Evolutionary conservation across 2,113 vertebrate genomes (phyloP).

Genomic region (Theristicus caerulescens): DNA sequence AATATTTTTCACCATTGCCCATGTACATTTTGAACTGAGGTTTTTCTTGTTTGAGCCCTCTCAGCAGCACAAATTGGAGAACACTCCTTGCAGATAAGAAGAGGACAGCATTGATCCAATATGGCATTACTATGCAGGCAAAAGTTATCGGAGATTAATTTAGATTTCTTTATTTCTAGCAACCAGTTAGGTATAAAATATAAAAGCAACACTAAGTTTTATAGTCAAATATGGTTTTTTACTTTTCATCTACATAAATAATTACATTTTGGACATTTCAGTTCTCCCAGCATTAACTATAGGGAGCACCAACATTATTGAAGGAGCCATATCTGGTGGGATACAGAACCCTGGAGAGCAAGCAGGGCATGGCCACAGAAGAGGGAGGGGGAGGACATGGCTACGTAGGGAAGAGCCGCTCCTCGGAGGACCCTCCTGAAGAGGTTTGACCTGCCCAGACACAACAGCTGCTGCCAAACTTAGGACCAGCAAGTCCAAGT

Average conservation of each 20-base stretch:
- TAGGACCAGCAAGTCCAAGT: not conserved
- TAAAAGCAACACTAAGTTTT: not conserved
- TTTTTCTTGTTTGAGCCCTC: not conserved
- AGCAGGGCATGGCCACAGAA: not conserved
- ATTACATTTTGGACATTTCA: not conserved
- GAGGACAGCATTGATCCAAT: not conserved
- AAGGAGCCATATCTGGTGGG: not conserved
- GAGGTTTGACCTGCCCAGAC: not conserved
- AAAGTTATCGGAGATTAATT: not conserved
- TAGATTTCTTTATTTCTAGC: not conserved
- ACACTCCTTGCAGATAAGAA: not conserved
- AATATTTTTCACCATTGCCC: not conserved
- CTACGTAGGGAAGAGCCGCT: not conserved
- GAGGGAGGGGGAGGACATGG: rapidly evolving
- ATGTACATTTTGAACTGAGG: not conserved
- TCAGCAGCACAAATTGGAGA: not conserved
- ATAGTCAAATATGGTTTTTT: not conserved
- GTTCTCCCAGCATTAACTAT: not conserved
- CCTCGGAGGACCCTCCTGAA: not conserved
- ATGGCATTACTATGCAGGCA: not conserved
- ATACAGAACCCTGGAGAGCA: rapidly evolving
- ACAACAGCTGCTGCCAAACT: not conserved
- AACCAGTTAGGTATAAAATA: not conserved
- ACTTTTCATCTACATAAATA: not conserved
- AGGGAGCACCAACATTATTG: not conserved